These are phyloP conservation scores for Tachysurus fulvidraco DNA, from an alignment of 2,113 vertebrate species.

Conservation along the genomic window DNA sequence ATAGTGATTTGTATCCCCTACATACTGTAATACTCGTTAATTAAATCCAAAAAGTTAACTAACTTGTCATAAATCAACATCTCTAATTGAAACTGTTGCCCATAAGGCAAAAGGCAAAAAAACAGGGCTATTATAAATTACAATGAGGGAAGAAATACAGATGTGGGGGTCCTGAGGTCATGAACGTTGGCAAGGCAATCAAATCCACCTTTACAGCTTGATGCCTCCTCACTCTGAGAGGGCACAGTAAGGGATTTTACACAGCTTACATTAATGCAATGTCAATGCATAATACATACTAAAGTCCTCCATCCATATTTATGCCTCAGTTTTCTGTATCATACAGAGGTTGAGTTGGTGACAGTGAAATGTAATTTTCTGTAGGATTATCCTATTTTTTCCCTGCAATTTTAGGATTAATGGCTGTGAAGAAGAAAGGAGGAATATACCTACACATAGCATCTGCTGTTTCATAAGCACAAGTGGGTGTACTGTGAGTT, in stretches of 20 bases:
- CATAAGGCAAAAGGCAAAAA: neutral
- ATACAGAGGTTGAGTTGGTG: conserved; percentile 12
- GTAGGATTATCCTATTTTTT: conserved; percentile 23
- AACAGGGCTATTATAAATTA: neutral
- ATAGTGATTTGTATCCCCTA: neutral
- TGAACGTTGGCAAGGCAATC: neutral
- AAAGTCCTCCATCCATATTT: conserved; percentile 28
- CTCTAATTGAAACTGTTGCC: neutral
- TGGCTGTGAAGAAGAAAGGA: neutral
- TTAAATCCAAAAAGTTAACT: neutral
- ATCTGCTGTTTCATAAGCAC: conserved; percentile 28
- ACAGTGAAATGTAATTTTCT: conserved; percentile 33
- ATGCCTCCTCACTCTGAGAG: neutral
- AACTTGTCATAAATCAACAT: conserved; percentile 7
- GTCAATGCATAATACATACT: conserved; percentile 41
- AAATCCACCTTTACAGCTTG: conserved; percentile 1
- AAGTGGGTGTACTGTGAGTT: neutral
- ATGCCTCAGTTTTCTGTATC: conserved; percentile 31
- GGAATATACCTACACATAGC: neutral
- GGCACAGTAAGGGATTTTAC: conserved; percentile 23
- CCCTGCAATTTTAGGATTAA: conserved; percentile 13
- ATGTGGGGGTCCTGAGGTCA: neutral
- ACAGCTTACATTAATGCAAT: conserved; percentile 11
- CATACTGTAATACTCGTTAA: neutral
- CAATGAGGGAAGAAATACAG: conserved; percentile 10